Evolutionary conservation across 2,113 vertebrate genomes (phyloP).

Genomic region (Raja brachyura): DNA sequence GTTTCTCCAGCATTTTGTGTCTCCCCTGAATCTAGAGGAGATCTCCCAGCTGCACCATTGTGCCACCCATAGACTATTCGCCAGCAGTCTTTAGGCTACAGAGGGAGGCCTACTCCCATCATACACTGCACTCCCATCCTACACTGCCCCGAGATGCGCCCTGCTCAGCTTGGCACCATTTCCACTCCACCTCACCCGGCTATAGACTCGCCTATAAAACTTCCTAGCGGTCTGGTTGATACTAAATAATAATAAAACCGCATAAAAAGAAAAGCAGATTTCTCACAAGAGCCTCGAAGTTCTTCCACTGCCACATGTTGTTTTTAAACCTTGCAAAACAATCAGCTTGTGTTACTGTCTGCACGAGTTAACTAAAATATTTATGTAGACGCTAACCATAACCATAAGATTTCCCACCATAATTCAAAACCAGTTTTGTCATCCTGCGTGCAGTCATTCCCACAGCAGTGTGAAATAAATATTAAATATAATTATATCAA

Average conservation of each 20-base stretch:
- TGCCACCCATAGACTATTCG: neutral
- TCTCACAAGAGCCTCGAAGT: constrained; percentile 8
- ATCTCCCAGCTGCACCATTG: no score
- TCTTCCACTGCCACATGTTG: neutral
- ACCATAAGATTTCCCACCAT: constrained; percentile 13
- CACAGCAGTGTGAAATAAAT: neutral
- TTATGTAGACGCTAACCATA: constrained; percentile 7
- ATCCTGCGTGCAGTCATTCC: neutral
- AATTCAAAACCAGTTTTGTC: neutral
- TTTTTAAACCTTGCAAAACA: constrained; percentile 15
- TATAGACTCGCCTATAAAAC: neutral
- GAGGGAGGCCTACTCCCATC: neutral
- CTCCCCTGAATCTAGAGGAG: no score
- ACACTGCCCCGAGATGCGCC: neutral
- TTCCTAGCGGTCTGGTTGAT: neutral
- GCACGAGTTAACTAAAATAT: neutral
- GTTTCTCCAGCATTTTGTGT: no score
- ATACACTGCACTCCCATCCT: no score
- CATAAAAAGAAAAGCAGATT: neutral
- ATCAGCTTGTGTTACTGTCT: neutral
- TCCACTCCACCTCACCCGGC: constrained; percentile 13
- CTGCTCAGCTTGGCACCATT: constrained; percentile 13
- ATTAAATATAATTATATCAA: neutral
- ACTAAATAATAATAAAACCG: neutral
- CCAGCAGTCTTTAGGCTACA: neutral